Evolutionary conservation across 2,113 vertebrate species (phyloP).

Genomic region (Oxyura jamaicensis): DNA sequence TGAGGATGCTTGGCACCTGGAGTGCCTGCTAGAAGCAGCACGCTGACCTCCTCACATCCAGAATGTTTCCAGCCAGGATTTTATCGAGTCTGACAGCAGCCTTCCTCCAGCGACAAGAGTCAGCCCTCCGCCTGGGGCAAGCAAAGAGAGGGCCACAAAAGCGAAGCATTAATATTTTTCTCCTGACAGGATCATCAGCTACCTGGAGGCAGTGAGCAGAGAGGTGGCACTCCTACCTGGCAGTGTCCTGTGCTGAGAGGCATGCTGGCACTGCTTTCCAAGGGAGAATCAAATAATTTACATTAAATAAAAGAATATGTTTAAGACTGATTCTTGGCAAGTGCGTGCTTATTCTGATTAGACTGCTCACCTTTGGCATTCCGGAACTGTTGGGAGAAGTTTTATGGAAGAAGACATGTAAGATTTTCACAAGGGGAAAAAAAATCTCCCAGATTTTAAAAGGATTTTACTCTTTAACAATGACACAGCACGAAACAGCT

Average conservation of each 20-base stretch:
- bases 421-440: not conserved
- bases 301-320: not conserved
- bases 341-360: accelerated
- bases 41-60: not conserved
- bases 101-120: not conserved
- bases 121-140: not conserved
- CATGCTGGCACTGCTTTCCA: not conserved
- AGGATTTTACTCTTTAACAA: not conserved
- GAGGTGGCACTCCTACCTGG: not conserved
- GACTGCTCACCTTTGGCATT: not conserved
- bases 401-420: not conserved
- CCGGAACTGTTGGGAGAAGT: not conserved
- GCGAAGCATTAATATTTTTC: too few relatives aligned
- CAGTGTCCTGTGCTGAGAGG: not conserved
- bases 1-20: accelerated
- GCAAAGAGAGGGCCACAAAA: not conserved
- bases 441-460: not conserved
- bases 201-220: not conserved
- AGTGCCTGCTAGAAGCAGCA: not conserved
- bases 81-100: not conserved
- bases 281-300: not conserved
- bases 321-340: not conserved
- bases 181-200: accelerated
- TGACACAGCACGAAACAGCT: not conserved
- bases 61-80: not conserved